Evolutionary conservation across 2,113 vertebrate species (phyloP).

Genomic region (Bubalus kerabau): DNA sequence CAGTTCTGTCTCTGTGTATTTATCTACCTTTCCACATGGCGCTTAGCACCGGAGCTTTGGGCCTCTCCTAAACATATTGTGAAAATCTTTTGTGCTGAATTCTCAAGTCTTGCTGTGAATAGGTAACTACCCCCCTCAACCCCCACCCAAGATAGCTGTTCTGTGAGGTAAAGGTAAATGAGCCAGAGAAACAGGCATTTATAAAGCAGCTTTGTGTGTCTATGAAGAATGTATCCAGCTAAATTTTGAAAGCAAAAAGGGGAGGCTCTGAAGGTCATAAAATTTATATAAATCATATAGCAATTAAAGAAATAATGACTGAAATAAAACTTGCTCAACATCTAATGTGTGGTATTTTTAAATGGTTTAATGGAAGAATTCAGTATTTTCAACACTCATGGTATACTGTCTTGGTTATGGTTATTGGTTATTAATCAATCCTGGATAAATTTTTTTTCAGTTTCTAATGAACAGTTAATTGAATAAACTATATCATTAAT

Average conservation of each 20-base stretch:
- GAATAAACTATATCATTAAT: background rate
- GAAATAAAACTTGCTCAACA: background rate
- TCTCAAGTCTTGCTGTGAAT: constrained; percentile 30
- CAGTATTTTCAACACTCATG: background rate
- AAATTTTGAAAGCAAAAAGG: constrained; percentile 36
- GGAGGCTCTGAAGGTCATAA: constrained; percentile 9
- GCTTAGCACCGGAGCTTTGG: background rate
- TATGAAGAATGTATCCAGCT: background rate
- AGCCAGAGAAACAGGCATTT: constrained; percentile 34
- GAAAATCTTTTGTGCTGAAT: constrained; percentile 39
- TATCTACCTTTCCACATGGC: constrained; percentile 36
- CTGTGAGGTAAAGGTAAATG: constrained; percentile 38
- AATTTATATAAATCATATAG: constrained; percentile 5
- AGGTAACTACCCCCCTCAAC: background rate
- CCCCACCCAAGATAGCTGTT: background rate
- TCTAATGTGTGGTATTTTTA: background rate
- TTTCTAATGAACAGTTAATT: constrained; percentile 11
- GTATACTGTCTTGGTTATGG: background rate
- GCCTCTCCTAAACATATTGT: constrained; percentile 11
- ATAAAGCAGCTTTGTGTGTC: constrained; percentile 23
- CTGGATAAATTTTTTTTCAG: background rate
- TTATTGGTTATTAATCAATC: background rate
- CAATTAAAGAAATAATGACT: background rate
- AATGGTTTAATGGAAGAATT: background rate
- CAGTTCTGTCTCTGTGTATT: constrained; percentile 31